Percentiles rank a stretch among this genome's conserved stretches.
Conservation (phyloP, 92 coral and sea anemone species). For the Epizoanthus rinbou region DNA sequence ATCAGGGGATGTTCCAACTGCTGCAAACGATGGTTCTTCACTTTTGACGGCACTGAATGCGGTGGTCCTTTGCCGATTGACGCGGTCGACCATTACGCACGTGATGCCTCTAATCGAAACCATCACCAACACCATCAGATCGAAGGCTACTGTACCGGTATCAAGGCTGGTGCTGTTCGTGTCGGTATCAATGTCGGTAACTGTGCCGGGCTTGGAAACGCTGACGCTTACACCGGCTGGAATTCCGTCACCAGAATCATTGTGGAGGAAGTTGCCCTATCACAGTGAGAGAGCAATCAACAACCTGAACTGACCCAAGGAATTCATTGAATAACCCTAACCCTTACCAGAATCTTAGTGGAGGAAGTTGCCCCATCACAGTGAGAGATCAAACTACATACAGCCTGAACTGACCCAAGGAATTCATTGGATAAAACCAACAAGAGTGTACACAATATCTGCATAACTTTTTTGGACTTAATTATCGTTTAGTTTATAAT, state of each 20-base stretch:
- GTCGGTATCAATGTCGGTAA: slow-evolving; percentile 31
- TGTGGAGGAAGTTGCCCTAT: slow-evolving; percentile 19
- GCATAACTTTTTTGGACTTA: no score
- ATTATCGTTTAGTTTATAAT: no score
- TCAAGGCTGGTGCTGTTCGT: background rate
- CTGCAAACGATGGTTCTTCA: slow-evolving; percentile 21
- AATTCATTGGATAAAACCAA: no score
- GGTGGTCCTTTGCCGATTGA: background rate
- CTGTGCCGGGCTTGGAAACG: background rate
- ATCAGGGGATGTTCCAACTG: background rate
- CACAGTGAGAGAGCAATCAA: no score
- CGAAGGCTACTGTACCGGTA: slow-evolving; percentile 16
- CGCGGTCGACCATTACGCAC: background rate
- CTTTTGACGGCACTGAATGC: slow-evolving; percentile 16
- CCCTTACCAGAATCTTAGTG: slow-evolving; percentile 6
- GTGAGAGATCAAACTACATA: no score
- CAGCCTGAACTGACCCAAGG: no score
- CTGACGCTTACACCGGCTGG: slow-evolving; percentile 27
- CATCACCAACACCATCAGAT: background rate
- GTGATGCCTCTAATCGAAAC: background rate
- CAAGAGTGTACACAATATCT: no score
- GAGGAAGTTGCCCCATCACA: slow-evolving; percentile 19
- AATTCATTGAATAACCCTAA: no score
- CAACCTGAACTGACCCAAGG: no score
- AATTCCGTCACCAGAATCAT: slow-evolving; percentile 19